Conservation (phyloP, 2,113 vertebrate genomes). For the Alligator mississippiensis region DNA sequence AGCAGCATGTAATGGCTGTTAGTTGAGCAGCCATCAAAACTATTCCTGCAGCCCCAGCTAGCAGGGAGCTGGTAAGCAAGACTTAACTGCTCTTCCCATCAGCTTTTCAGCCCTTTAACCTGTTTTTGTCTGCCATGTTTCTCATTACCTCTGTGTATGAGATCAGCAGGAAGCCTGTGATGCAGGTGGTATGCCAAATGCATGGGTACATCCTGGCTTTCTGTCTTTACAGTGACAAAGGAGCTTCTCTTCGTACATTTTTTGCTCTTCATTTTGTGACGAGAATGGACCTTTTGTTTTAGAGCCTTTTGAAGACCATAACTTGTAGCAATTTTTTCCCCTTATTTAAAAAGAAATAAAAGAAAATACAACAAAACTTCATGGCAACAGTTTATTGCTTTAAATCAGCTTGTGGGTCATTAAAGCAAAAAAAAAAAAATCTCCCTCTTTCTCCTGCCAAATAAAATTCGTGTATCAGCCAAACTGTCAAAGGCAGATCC, state of each 20-base stretch:
- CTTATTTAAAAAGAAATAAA: slow-evolving; percentile 43
- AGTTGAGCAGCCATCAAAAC: rapidly evolving
- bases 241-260: slow-evolving; percentile 66
- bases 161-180: slow-evolving; percentile 57
- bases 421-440: slow-evolving; percentile 10
- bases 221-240: slow-evolving; percentile 55
- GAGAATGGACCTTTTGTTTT: slow-evolving; percentile 77
- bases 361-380: slow-evolving; percentile 35
- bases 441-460: slow-evolving; percentile 32
- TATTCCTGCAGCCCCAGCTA: slow-evolving; percentile 25
- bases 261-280: slow-evolving; percentile 38
- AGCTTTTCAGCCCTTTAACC: not conserved
- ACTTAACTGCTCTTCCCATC: not conserved
- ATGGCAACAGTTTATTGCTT: slow-evolving; percentile 51
- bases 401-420: slow-evolving; percentile 58
- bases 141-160: slow-evolving; percentile 59
- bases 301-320: slow-evolving; percentile 50
- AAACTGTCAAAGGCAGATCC: slow-evolving; percentile 69
- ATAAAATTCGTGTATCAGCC: slow-evolving; percentile 41
- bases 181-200: slow-evolving; percentile 66
- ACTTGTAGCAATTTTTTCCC: slow-evolving; percentile 33
- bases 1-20: not conserved
- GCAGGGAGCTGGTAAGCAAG: not conserved
- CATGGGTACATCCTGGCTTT: slow-evolving; percentile 65
- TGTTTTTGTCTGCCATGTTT: slow-evolving; percentile 42